Conservation (phyloP, 2,113 vertebrate genomes). For the Tupaia chinensis region DNA sequence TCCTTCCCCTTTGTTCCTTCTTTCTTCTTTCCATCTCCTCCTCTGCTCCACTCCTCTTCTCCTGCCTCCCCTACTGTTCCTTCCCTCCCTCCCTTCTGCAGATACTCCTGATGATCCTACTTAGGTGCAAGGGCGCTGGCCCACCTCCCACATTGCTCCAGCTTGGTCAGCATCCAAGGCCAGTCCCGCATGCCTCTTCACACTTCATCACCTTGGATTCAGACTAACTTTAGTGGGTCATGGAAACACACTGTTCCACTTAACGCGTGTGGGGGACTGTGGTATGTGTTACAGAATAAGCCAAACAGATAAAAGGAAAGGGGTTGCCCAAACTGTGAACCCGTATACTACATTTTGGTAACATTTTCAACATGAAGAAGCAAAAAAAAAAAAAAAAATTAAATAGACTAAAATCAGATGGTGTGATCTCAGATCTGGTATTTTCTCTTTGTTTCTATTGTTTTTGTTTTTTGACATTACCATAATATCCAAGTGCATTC, state of each 20-base stretch:
- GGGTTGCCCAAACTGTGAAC: not conserved
- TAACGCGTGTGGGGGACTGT: conserved; percentile 10
- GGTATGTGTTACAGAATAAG: conserved; percentile 32
- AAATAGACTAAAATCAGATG: conserved; percentile 41
- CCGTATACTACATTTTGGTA: conserved; percentile 18
- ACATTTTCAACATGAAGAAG: conserved; percentile 49
- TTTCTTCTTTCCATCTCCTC: not conserved
- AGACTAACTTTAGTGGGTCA: conserved; percentile 33
- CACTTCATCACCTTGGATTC: conserved; percentile 40
- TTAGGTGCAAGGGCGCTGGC: not conserved
- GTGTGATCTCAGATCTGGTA: conserved; percentile 44
- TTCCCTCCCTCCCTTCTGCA: not conserved
- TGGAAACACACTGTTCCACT: conserved; percentile 26
- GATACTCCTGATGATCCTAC: not conserved
- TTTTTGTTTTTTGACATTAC: too few species aligned
- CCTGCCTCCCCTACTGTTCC: not conserved
- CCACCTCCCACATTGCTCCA: not conserved
- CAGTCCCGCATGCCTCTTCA: conserved; percentile 7
- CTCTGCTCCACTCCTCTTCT: too few species aligned
- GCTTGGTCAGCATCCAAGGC: not conserved
- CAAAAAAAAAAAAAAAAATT: conserved; percentile 54
- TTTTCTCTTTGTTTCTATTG: not conserved
- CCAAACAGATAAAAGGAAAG: conserved; percentile 49
- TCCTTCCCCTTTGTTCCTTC: not conserved
- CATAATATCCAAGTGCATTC: too few species aligned